Base-by-base conservation (phyloP, 1,140 invertebrate genomes). In the Procambarus virginalis region DNA sequence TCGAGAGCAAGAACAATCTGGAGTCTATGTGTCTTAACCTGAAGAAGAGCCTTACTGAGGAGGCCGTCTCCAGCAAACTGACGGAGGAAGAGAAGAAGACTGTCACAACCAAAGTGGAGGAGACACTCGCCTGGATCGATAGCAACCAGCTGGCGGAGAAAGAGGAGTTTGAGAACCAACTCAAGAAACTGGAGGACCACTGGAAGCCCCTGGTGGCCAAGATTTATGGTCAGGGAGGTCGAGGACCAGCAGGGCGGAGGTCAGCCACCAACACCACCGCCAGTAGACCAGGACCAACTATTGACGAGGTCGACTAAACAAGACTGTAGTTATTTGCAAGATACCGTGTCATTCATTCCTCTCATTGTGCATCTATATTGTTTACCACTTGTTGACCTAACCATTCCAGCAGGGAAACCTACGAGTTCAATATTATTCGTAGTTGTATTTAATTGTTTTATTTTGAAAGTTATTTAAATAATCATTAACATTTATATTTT, bases 21-120 rank as follows among this genome's bases (percentile, higher is more conserved):
- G 98, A 98, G 93, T 95, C 95, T 46, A 98, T 98, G 93, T 94
- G 97, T 49, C 97, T 98, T 96, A 95, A 96, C 68, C 97, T 97
- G 93, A 97, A 97, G 94, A 94, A 96, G 94, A 94, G 95, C 48
- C 95, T 95, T 8, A 93, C 95, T 92, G 97, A 95, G 95, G 96
- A 97, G 93, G 93, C 95, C 92, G 3, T 78, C 49, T 95, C 95
- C 86, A 94, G 94, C 91, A 96, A 95, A 92, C 94, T 95, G 79
- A 92, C 93, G 20, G 94, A 93, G 58, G 93, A 93, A 2, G 96
- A 97, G 92, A 95, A 96, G 91, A 93, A 94, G 34, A 93, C 93
- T 12, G 96, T 96, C 0, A 93, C 94, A 2, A 95, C 95, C 8
- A 93, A 92, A 45, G 94, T 93, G 92, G 92, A 94, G 48, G 93